Percentiles rank a stretch among this genome's conserved stretches.
Evolutionary conservation across 1,140 invertebrate genomes (phyloP).

Genomic region (Bombus breviceps): DNA sequence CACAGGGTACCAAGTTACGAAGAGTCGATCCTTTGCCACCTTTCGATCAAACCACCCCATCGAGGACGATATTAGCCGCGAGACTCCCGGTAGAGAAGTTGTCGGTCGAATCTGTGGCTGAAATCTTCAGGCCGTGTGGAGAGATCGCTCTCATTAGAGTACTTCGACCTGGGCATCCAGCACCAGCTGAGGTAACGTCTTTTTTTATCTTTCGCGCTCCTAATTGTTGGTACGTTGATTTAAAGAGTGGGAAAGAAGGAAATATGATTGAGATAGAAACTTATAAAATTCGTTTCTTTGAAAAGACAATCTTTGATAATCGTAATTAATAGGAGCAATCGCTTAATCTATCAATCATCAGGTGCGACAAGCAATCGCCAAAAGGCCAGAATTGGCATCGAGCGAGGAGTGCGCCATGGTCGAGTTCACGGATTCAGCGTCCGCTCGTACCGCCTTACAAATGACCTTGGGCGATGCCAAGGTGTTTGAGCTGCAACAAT

Average conservation of each 20-base stretch:
- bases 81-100: slow-evolving; percentile 92
- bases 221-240: not conserved
- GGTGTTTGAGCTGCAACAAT: slow-evolving; percentile 82
- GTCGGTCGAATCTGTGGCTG: slow-evolving; percentile 93
- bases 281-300: not conserved
- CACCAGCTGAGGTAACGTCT: slow-evolving; percentile 89
- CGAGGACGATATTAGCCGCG: slow-evolving; percentile 94
- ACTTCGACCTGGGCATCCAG: slow-evolving; percentile 92
- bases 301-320: no score
- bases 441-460: slow-evolving; percentile 90
- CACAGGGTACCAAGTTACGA: slow-evolving; percentile 94
- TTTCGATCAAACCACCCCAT: slow-evolving; percentile 95
- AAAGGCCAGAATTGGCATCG: slow-evolving; percentile 91
- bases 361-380: slow-evolving; percentile 93
- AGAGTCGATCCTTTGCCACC: slow-evolving; percentile 92
- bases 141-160: slow-evolving; percentile 94
- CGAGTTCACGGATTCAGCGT: slow-evolving; percentile 94
- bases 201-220: not conserved
- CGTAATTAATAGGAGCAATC: not conserved
- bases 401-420: slow-evolving; percentile 93
- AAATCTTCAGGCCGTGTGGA: slow-evolving; percentile 93
- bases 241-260: not conserved
- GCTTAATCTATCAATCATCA: slow-evolving; percentile 36
- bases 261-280: no score
- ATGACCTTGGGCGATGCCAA: slow-evolving; percentile 79